phyloP scores from a whole-genome alignment of 2,888 invertebrate genomes.

The Pandemis cinnamomeana region DNA sequence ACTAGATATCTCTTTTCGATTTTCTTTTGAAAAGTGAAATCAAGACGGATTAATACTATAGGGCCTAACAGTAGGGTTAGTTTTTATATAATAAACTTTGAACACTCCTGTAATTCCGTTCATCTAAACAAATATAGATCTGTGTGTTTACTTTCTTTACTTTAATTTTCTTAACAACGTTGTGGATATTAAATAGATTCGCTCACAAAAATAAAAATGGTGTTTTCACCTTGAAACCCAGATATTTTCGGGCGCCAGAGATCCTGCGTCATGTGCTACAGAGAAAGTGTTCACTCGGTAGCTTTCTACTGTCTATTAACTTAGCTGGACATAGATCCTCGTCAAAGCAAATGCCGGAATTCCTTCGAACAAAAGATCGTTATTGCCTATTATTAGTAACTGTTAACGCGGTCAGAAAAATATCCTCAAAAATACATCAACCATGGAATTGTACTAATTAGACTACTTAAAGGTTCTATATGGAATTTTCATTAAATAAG shows the following conservation, averaged over 20 bases:
- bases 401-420: background rate
- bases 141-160: too few relatives aligned
- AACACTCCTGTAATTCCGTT: too few relatives aligned
- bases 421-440: background rate
- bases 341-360: conserved; percentile 17
- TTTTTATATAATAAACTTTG: too few relatives aligned
- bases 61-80: too few relatives aligned
- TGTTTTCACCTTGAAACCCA: conserved; percentile 30
- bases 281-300: conserved; percentile 31
- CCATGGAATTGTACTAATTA: background rate
- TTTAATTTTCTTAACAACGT: background rate
- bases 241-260: conserved; percentile 26
- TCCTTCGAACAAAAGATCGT: background rate
- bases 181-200: background rate
- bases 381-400: background rate
- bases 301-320: conserved; percentile 34
- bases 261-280: conserved; percentile 28
- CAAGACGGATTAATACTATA: too few relatives aligned
- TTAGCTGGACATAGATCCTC: conserved; percentile 15
- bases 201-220: too few relatives aligned
- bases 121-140: too few relatives aligned
- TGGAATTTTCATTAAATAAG: too few relatives aligned
- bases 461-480: background rate
- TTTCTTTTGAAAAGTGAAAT: too few relatives aligned
- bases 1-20: too few relatives aligned